Evolutionary conservation across 2,888 invertebrate species (phyloP), one percentile per base, ranked within the genome.

Genomic region (Atrina japonica): DNA sequence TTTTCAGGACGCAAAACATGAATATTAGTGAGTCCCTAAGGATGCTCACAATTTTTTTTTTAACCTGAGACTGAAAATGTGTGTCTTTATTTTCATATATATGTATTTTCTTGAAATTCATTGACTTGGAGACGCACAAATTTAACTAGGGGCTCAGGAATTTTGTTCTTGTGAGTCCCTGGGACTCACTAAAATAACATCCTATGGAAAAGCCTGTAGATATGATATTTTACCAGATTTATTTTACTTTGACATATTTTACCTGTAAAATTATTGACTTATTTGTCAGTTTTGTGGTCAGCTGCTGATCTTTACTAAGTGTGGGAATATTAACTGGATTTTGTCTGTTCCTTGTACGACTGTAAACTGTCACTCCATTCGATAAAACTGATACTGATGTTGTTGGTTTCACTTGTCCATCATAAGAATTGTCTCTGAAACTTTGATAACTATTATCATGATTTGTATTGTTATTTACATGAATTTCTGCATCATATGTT

Each of bases 311-410:
- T 56, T 81, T 79, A n/a, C 69, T 70, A 23, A 79, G 61, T 50
- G 68, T 76, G 47, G 49, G 60, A n/a, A 59, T 40, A 25, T 29
- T 52, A 18, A 43, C 52, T 25, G 52, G 61, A 18, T 50, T 21
- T n/a, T 55, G 65, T 35, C 69, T 43, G 21, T 67, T 60, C 29
- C 74, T 60, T 27, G 66, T 66, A 47, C 81, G 60, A 18, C 58
- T 66, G 63, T 70, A 81, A 29, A 81, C 77, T 16, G 77, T 56
- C 6, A 71, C 79, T 14, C 81, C 81, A 72, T 69, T 81, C 18
- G 76, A 45, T 59, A 81, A 27, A 21, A 53, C 53, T 43, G 64
- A 52, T 41, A 35, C 23, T 41, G 23, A n/a, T 11, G 40, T 7
- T 25, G 25, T 7, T 25, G 53, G 53, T 23, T 16, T 50, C 1